Conservation (phyloP, 2,888 invertebrate genomes). For the Eristalis tenax region DNA sequence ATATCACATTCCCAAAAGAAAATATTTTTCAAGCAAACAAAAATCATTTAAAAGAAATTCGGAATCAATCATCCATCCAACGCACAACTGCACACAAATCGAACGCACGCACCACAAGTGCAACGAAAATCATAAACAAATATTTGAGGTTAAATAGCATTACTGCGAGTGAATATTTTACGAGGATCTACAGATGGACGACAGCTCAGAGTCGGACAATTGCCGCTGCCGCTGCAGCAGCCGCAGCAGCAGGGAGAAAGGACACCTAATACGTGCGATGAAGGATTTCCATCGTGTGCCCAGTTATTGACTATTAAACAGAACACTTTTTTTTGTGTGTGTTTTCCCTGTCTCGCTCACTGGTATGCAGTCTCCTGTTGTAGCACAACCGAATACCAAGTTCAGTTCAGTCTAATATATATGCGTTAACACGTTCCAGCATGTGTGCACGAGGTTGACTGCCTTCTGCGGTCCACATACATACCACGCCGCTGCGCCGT, state of each 20-base stretch:
- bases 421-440: constrained; percentile 69
- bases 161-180: constrained; percentile 61
- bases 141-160: constrained; percentile 66
- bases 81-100: not conserved
- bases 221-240: not conserved
- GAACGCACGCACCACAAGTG: constrained; percentile 4
- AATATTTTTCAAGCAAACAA: constrained; percentile 20
- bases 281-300: constrained; percentile 61
- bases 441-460: constrained; percentile 45
- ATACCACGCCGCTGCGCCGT: not conserved
- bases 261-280: constrained; percentile 56
- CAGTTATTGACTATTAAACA: constrained; percentile 63
- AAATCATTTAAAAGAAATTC: constrained; percentile 38
- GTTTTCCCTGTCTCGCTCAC: not conserved
- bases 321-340: constrained; percentile 11
- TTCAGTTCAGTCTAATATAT: constrained; percentile 57
- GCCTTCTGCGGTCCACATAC: constrained; percentile 18
- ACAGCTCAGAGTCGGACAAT: not conserved
- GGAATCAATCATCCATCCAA: constrained; percentile 17
- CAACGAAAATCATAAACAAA: constrained; percentile 62
- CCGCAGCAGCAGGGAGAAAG: not conserved
- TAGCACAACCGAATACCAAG: not conserved
- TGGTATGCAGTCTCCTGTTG: not conserved
- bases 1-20: not conserved
- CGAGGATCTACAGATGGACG: constrained; percentile 54